Evolutionary conservation across 2,888 invertebrate species (phyloP).

Genomic region (Dicyrtoma fusca): DNA sequence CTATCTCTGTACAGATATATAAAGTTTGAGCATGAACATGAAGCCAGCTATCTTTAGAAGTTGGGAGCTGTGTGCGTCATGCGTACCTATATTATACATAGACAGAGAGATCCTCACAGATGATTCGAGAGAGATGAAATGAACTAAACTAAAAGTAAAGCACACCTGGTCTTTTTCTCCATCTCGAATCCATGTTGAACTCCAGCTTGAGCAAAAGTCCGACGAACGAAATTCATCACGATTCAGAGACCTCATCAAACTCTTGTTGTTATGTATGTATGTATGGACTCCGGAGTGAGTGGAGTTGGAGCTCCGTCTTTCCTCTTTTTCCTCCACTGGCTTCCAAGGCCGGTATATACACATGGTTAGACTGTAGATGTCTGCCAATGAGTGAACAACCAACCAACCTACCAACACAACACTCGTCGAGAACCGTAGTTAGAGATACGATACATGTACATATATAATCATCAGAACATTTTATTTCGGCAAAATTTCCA

Average conservation of each 20-base stretch:
- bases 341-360: conserved; percentile 11
- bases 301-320: conserved; percentile 10
- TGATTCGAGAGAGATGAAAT: conserved; percentile 19
- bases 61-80: neutral
- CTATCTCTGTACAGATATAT: no score
- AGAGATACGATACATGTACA: no score
- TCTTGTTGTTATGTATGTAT: conserved; percentile 16
- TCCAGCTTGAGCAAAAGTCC: conserved; percentile 25
- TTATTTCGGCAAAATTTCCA: conserved; percentile 16
- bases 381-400: neutral
- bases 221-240: conserved; percentile 30
- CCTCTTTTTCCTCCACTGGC: neutral
- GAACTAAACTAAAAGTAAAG: conserved; percentile 27
- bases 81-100: neutral
- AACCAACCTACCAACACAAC: no score
- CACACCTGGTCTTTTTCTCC: conserved; percentile 34
- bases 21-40: neutral
- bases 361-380: conserved; percentile 9
- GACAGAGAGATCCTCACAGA: no score
- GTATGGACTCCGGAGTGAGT: neutral
- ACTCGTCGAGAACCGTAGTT: no score
- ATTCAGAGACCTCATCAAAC: conserved; percentile 34
- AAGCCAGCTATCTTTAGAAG: neutral
- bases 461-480: neutral
- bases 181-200: conserved; percentile 17